Evolutionary conservation across 2,113 vertebrate genomes (phyloP).

Genomic region (Misgurnus mizolepis): DNA sequence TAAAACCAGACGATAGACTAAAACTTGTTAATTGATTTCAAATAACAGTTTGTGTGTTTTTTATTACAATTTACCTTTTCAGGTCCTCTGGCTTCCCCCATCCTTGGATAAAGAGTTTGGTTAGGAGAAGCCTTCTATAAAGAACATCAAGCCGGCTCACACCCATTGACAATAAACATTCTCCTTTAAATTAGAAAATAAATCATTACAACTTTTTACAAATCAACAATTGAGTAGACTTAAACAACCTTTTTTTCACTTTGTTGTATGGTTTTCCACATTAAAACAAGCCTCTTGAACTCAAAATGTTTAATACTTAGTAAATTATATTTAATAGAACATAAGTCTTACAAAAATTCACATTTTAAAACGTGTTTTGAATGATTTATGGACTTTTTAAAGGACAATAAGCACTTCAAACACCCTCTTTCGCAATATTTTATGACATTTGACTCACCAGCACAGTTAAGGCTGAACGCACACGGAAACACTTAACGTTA

Average conservation of each 20-base stretch:
- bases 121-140: conserved; percentile 93
- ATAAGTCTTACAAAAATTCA: too few relatives aligned
- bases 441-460: too few relatives aligned
- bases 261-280: background rate
- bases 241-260: too few relatives aligned
- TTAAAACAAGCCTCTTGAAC: background rate
- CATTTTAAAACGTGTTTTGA: too few relatives aligned
- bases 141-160: conserved; percentile 92
- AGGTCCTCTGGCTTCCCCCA: conserved; percentile 97
- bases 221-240: too few relatives aligned
- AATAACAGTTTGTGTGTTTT: background rate
- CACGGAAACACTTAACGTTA: background rate
- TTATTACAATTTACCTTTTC: conserved; percentile 80
- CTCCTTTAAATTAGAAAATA: conserved; percentile 68
- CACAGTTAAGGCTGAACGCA: too few relatives aligned
- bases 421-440: too few relatives aligned
- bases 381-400: too few relatives aligned
- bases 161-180: conserved; percentile 84
- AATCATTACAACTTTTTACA: background rate
- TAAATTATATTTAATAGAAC: too few relatives aligned
- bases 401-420: too few relatives aligned
- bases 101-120: conserved; percentile 96
- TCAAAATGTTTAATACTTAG: too few relatives aligned
- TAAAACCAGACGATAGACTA: too few relatives aligned
- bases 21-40: background rate